A percentile compares a stretch with the other conserved stretches of the same genome.
These are phyloP conservation scores for Bhutanitis thaidina DNA, from an alignment of 2,888 invertebrate species.

Conservation along the genomic window DNA sequence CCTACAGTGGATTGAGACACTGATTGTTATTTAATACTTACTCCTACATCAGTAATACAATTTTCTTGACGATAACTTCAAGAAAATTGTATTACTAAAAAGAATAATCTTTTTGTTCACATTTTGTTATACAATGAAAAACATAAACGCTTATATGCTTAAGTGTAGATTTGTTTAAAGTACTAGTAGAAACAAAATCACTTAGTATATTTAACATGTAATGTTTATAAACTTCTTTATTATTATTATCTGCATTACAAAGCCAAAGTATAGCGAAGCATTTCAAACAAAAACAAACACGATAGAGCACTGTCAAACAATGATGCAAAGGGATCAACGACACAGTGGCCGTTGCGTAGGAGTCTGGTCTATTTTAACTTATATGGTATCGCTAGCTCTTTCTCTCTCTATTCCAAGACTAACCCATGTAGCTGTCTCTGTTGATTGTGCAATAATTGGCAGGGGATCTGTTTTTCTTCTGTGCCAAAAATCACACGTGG, in stretches of 20 bases:
- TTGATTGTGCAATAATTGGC: constrained; percentile 73
- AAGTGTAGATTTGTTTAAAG: too few species aligned
- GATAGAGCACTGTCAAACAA: constrained; percentile 42
- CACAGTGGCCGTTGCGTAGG: constrained; percentile 65
- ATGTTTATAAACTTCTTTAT: constrained; percentile 1
- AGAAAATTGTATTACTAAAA: too few species aligned
- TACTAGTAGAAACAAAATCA: constrained; percentile 12
- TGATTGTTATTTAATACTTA: too few species aligned
- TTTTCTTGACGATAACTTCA: too few species aligned
- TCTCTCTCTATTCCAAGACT: constrained; percentile 24
- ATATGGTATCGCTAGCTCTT: constrained; percentile 42
- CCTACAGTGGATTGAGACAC: too few species aligned
- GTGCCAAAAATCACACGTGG: constrained; percentile 71
- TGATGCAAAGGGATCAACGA: constrained; percentile 70
- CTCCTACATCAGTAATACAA: too few species aligned
- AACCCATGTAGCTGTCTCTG: constrained; percentile 36
- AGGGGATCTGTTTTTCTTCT: constrained; percentile 50
- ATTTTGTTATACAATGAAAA: too few species aligned
- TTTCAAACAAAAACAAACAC: constrained; percentile 39
- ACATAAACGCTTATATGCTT: too few species aligned
- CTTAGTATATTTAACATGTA: neutral
- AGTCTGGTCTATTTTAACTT: constrained; percentile 65
- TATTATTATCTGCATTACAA: neutral
- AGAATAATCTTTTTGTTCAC: too few species aligned
- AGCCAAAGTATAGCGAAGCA: neutral